phyloP scores from a whole-genome alignment of 2,888 invertebrate genomes.

The Spatulosminthurus flaviceps region DNA sequence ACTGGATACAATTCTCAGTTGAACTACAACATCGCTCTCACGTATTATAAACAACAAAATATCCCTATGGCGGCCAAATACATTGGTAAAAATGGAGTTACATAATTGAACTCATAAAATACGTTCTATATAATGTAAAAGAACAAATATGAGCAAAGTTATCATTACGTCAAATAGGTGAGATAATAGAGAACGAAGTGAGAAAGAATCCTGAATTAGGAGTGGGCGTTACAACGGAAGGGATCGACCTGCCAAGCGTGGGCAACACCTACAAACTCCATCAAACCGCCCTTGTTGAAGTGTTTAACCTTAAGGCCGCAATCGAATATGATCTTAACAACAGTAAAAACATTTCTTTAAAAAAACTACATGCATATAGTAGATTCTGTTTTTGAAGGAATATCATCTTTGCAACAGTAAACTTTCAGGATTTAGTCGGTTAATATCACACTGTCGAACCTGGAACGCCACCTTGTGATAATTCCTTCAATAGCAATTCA shows the following conservation, averaged over 20 bases:
- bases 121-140: too few species aligned
- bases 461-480: too few species aligned
- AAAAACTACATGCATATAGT: neutral
- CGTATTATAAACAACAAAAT: constrained; percentile 93
- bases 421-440: too few species aligned
- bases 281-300: constrained; percentile 96
- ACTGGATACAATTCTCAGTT: constrained; percentile 89
- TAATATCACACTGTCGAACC: too few species aligned
- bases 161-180: constrained; percentile 68
- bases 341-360: constrained; percentile 67
- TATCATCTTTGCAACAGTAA: too few species aligned
- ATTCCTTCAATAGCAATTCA: too few species aligned
- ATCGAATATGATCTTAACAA: constrained; percentile 95
- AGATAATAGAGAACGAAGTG: constrained; percentile 95
- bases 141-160: too few species aligned
- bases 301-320: constrained; percentile 97
- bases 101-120: too few species aligned
- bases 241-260: constrained; percentile 90
- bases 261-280: constrained; percentile 94
- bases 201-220: constrained; percentile 96
- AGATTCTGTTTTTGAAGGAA: too few species aligned
- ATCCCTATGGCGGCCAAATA: constrained; percentile 92
- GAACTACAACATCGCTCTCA: constrained; percentile 94
- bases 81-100: constrained; percentile 72
- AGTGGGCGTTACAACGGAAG: constrained; percentile 96